phyloP scores from a whole-genome alignment of 2,888 invertebrate genomes.

The Sceliomorpha sp. region DNA sequence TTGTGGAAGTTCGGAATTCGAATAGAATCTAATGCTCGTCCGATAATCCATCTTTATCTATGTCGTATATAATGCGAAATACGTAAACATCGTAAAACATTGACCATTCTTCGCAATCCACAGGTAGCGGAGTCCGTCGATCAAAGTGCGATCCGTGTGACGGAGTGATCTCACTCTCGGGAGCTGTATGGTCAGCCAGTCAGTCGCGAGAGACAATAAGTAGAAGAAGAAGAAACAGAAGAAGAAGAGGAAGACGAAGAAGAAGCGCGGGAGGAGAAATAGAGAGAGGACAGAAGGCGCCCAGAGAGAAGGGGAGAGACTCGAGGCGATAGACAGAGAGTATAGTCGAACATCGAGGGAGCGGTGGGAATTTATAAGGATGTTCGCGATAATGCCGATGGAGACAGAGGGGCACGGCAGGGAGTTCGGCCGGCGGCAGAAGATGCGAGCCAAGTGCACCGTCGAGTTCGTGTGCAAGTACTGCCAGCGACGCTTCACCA shows the following conservation, averaged over 20 bases:
- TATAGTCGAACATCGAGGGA: conserved; percentile 68
- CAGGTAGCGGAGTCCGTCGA: conserved; percentile 53
- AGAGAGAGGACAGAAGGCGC: conserved; percentile 56
- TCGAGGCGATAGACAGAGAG: conserved; percentile 60
- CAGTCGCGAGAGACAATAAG: conserved; percentile 63
- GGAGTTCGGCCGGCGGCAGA: conserved; percentile 84
- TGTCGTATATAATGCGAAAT: conserved; percentile 6
- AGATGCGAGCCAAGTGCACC: conserved; percentile 81
- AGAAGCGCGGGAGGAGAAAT: conserved; percentile 57
- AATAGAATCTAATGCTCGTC: neutral
- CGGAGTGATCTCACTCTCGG: conserved; percentile 67
- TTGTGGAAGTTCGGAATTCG: too few relatives aligned
- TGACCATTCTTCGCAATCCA: conserved; percentile 42
- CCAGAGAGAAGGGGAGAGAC: conserved; percentile 61
- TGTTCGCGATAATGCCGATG: conserved; percentile 81
- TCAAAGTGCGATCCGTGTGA: conserved; percentile 55
- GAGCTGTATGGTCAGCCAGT: conserved; percentile 52
- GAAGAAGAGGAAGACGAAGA: conserved; percentile 52
- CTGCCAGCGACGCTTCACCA: conserved; percentile 98
- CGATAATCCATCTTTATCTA: conserved; percentile 3
- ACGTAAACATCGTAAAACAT: conserved; percentile 50
- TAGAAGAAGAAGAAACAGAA: conserved; percentile 65
- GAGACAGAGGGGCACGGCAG: conserved; percentile 81
- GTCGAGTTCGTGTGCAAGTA: conserved; percentile 97
- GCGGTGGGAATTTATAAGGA: conserved; percentile 80